These are phyloP conservation scores for Hippolais icterina DNA, from an alignment of 2,113 vertebrate genomes.

Conservation along the genomic window DNA sequence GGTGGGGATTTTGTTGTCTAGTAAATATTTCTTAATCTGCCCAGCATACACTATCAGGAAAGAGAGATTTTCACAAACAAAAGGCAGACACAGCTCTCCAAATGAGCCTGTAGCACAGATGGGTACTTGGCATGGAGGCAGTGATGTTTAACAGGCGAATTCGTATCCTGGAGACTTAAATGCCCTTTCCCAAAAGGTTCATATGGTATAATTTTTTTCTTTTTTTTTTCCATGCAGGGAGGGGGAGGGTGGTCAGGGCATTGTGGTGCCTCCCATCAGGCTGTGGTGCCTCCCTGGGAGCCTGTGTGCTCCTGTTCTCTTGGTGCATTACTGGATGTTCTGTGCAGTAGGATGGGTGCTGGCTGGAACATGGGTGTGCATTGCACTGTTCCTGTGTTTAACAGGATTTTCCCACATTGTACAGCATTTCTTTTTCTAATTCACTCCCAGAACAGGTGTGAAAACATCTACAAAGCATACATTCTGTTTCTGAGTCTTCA, in stretches of 20 bases:
- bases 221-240: rapidly evolving
- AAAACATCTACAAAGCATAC: background rate
- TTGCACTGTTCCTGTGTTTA: background rate
- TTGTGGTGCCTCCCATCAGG: background rate
- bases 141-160: background rate
- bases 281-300: background rate
- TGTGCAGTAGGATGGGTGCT: background rate
- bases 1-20: background rate
- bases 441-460: background rate
- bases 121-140: background rate
- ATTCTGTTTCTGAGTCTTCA: background rate
- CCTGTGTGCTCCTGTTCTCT: background rate
- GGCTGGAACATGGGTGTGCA: rapidly evolving
- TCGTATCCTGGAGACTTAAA: background rate
- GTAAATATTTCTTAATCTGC: background rate
- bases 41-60: background rate
- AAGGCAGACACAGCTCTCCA: background rate
- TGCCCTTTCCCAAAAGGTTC: background rate
- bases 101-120: background rate
- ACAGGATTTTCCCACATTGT: background rate
- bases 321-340: rapidly evolving
- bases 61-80: background rate
- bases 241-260: background rate
- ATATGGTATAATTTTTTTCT: background rate
- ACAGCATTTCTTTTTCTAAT: background rate